Base-by-base conservation (phyloP, 2,797 vertebrate species). In the Sandelia bainsii region DNA sequence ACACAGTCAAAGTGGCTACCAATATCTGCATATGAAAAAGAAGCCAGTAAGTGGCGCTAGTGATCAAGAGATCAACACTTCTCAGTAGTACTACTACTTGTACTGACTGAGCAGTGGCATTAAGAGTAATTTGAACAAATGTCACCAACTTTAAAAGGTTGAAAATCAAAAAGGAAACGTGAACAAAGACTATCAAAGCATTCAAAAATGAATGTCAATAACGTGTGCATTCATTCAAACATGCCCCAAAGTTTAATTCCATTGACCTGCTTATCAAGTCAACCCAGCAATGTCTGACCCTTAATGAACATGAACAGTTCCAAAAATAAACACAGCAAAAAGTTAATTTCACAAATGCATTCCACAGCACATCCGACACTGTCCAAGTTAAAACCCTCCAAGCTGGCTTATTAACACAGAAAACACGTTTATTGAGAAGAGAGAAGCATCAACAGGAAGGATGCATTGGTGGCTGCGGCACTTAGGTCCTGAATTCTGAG, bases 391-490 rank as follows among this genome's bases (percentile, higher is more conserved):
- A 90, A 83, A n/a, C 59, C 78, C 62, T 56, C 68, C 10, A 59
- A 81, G 80, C 46, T 62, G 1, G 23, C 34, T 77, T 77, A 71
- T 89, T 84, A 84, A 85, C 86, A 92, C 86, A 91, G 79, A 75
- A 85, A 90, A 88, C 82, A 92, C 84, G 79, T 93, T 93, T 93
- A 93, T 93, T 93, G 69, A 90, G 89, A 84, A 87, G 69, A 87
- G 77, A 81, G 68, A 68, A 89, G 83, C 81, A 79, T 87, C 79
- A 75, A 80, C 11, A 37, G 73, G 32, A 65, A 91, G 60, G 87
- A 91, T 89, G 85, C 87, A 89, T 81, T 45, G 67, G 64, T 83
- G 79, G 76, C 85, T 90, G 87, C 72, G 77, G 89, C 86, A 89
- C 90, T 90, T 89, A 77, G 85, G 86, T 87, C 89, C 85, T 72